Evolutionary conservation across 2,888 invertebrate genomes (phyloP).

Genomic region (Ceramica pisi): DNA sequence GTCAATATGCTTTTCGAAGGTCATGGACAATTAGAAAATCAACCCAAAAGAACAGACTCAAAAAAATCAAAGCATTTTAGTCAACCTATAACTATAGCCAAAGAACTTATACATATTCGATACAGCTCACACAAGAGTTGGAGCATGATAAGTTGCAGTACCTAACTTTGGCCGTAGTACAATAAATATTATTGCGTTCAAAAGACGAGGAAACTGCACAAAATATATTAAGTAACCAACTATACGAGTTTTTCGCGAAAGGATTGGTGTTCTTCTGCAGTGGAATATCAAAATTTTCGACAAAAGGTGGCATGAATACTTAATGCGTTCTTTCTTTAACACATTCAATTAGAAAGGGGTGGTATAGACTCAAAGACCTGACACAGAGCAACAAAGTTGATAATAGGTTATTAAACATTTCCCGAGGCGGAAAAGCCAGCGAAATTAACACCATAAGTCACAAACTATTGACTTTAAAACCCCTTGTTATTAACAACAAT

Average conservation of each 20-base stretch:
- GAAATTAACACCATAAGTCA: constrained; percentile 48
- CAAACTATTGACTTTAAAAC: constrained; percentile 46
- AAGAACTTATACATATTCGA: not conserved
- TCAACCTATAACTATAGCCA: not conserved
- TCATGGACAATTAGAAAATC: not conserved
- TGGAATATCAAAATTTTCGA: constrained; percentile 13
- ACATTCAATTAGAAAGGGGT: not conserved
- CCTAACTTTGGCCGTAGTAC: not conserved
- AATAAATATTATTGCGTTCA: constrained; percentile 9
- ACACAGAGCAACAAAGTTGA: not conserved
- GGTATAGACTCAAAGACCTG: not conserved
- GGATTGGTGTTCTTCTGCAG: not conserved
- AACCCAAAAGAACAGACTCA: not conserved
- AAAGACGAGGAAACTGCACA: constrained; percentile 20
- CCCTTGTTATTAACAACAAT: constrained; percentile 47
- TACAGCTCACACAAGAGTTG: not conserved
- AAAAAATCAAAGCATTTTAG: not conserved
- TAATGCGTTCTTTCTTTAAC: not conserved
- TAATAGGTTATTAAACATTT: constrained; percentile 3
- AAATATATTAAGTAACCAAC: not conserved
- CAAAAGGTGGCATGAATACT: not conserved
- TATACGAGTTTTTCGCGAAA: not conserved
- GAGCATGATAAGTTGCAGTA: not conserved
- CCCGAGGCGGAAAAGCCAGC: constrained; percentile 14
- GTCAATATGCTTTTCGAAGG: too few species aligned